phyloP scores from a whole-genome alignment of 2,888 invertebrate species.

The Netelia virgata region DNA sequence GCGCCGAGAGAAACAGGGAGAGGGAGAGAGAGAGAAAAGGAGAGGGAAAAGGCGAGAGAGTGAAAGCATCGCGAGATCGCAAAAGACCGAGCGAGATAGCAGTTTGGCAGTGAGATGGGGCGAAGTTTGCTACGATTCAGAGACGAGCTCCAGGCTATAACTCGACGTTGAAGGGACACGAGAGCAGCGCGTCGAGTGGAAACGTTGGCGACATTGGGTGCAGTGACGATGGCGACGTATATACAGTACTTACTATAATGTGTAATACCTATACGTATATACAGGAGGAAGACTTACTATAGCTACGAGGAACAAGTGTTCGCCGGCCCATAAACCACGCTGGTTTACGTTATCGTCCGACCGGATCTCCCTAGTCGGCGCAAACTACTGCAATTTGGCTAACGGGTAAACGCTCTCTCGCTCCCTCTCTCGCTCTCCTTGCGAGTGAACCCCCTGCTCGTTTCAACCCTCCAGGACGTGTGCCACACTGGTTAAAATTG shows the following conservation, averaged over 20 bases:
- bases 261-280: constrained; percentile 26
- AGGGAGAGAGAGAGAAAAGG: constrained; percentile 19
- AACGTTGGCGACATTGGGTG: constrained; percentile 39
- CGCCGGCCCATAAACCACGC: constrained; percentile 81
- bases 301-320: constrained; percentile 72
- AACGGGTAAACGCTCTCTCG: constrained; percentile 69
- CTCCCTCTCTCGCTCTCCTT: neutral
- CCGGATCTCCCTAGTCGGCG: constrained; percentile 80
- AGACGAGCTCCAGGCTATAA: constrained; percentile 44
- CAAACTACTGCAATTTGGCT: constrained; percentile 80
- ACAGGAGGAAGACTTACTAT: constrained; percentile 25
- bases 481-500: constrained; percentile 53
- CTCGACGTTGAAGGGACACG: constrained; percentile 51
- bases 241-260: constrained; percentile 12
- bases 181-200: constrained; percentile 24
- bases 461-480: constrained; percentile 24
- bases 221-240: constrained; percentile 38
- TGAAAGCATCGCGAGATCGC: neutral
- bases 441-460: neutral
- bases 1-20: neutral
- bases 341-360: constrained; percentile 81
- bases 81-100: constrained; percentile 1
- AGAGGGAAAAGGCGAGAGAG: neutral
- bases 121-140: constrained; percentile 23
- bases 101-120: neutral